Base-by-base conservation (phyloP, 2,888 invertebrate species). In the Phyto melanocephala region DNA sequence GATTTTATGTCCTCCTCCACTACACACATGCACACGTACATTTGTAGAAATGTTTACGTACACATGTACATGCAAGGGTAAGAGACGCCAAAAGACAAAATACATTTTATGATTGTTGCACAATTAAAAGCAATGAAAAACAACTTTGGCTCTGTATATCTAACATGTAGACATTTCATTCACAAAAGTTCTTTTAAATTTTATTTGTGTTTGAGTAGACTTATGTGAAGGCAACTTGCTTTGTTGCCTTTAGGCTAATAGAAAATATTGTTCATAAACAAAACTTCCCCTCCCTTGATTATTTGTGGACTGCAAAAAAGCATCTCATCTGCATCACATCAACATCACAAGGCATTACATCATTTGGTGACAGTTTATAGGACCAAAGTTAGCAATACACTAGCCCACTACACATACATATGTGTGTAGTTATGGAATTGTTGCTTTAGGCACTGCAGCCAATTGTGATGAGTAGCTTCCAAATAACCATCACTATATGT, bases 381-480 rank as follows among this genome's bases (percentile, higher is more conserved):
- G 58, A 68, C 47, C 58, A 85, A 76, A 84, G 83, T 81, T 76
- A 68, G 37, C 33, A 62, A 58, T 6, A 28, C 28, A 28, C 28
- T 5, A 28, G 28, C 28, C 3, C 28, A n/a, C 6, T 28, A 22
- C 47, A 42, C 35, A 40, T 17, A 52, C 20, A 33, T 24, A 52
- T 35, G 22, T 22, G 28, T 17, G 15, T 4, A 54, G 28, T 7
- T 35, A 54, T 85, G 84, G 83, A 79, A 74, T 77, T 85, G 80
- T 85, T 84, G 84, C 86, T 83, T 71, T 58, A 58, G 84, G 85
- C 85, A 84, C 84, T 86, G 86, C 87, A 87, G 86, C 86, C 87
- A 87, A 86, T 86, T 86, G 86, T 84, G 83, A 82, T 80, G 83
- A 84, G 80, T 77, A 65, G 74, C 75, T 77, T 70, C 76, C 72